A percentile compares a stretch with the other conserved stretches of the same genome.
Conservation (phyloP, 1,140 invertebrate species). For the Drosophila dunni region DNA sequence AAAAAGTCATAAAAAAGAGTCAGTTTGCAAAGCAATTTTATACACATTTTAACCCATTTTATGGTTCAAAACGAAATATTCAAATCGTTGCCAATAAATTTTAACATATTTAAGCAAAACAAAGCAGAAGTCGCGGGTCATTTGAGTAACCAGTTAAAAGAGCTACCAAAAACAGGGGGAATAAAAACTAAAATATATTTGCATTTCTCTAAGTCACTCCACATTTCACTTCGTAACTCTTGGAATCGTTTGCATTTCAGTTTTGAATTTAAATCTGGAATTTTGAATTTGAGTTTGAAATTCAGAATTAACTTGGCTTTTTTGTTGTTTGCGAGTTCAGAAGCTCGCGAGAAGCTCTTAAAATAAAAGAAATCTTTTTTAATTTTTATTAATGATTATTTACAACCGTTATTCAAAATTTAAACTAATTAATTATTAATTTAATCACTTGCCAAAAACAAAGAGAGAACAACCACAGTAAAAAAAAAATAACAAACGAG, state of each 20-base stretch:
- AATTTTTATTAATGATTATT: conserved; percentile 84
- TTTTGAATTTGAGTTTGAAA: conserved; percentile 49
- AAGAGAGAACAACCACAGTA: conserved; percentile 42
- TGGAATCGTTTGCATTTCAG: conserved; percentile 40
- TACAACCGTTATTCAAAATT: conserved; percentile 84
- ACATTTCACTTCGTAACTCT: background rate
- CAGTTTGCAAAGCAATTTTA: conserved; percentile 7
- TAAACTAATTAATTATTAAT: conserved; percentile 84
- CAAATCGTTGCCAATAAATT: conserved; percentile 77
- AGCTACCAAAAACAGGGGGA: conserved; percentile 13
- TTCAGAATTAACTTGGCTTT: conserved; percentile 44
- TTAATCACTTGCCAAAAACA: conserved; percentile 76
- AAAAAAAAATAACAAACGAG: conserved; percentile 38
- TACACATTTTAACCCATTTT: conserved; percentile 44
- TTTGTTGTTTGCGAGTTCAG: conserved; percentile 40
- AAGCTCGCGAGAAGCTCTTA: conserved; percentile 42
- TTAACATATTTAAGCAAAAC: conserved; percentile 77
- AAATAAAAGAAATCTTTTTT: conserved; percentile 80
- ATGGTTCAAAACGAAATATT: conserved; percentile 37
- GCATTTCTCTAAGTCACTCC: conserved; percentile 31
- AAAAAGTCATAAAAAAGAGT: too few relatives aligned
- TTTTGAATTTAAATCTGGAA: conserved; percentile 42
- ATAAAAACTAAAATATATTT: too few relatives aligned
- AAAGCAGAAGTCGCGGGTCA: conserved; percentile 52
- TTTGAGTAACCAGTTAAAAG: conserved; percentile 38